Evolutionary conservation across 2,113 vertebrate species (phyloP), one percentile per base, ranked within the genome.

Genomic region (Barnardius zonarius): DNA sequence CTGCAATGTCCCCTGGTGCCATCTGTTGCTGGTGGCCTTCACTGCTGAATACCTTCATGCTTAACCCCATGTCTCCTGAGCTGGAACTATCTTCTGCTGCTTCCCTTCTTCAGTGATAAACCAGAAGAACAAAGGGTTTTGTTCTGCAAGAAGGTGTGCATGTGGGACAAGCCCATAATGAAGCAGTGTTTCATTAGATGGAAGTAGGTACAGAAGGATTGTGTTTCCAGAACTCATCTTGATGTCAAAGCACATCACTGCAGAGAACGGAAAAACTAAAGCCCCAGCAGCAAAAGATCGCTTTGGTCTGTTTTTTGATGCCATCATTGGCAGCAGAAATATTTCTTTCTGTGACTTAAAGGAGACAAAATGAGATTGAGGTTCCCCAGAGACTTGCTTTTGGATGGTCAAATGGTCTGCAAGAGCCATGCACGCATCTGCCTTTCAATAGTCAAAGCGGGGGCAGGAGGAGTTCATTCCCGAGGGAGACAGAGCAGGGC

Each of bases 41-140:
- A 7, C 31, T 70, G 27, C n/a, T 22, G 35, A 37, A 25, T 5
- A 48, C 3, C n/a, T 35, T 28, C 1, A 0, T 6, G 17, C 6
- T 92, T 83, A 92, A 91, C 94, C 37, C 57, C 41, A 1, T 0
- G 6, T 15, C 17, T 84, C 22, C 87, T 25, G 51, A 44, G 74
- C 37, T 51, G 12, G 5, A 7, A 5, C 27, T 20, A 7, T 37
- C 23, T 74, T 23, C 76, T 52, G 5, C 37, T 39, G 19, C 28
- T 27, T 57, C 11, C 15, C 37, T 70, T 62, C 54, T 23, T 8
- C 69, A 13, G 33, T 6, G 61, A 6, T 28, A 61, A 52, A 5
- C 28, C 46, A 70, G 68, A 22, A 39, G 51, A 28, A 6, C 17
- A 7, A 30, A 48, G 22, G 19, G 7, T 18, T 30, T 49, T 41